These are phyloP conservation scores for Yoshiicerus persimilis DNA, from an alignment of 1,140 invertebrate species.

Conservation along the genomic window DNA sequence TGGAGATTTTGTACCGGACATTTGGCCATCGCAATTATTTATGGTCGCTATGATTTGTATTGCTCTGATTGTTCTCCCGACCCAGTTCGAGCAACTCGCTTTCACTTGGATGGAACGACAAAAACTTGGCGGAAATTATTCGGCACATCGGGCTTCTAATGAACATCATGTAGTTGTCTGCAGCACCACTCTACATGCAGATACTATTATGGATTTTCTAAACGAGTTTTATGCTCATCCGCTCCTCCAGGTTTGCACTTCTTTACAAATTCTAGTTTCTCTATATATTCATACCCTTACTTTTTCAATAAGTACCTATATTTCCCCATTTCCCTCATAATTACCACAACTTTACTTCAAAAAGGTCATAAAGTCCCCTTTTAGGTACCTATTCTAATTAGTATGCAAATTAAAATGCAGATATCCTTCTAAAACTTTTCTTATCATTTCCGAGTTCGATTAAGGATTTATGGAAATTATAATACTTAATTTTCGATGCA, in stretches of 20 bases:
- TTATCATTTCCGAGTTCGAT: too few species aligned
- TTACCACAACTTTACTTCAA: too few species aligned
- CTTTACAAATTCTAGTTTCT: background rate
- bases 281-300: too few species aligned
- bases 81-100: slow-evolving; percentile 94
- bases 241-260: slow-evolving; percentile 69
- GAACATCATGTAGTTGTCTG: slow-evolving; percentile 98
- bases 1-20: slow-evolving; percentile 76
- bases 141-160: slow-evolving; percentile 89
- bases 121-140: slow-evolving; percentile 91
- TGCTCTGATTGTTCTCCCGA: slow-evolving; percentile 91
- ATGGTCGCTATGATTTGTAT: slow-evolving; percentile 74
- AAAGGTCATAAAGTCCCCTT: too few species aligned
- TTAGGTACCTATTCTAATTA: too few species aligned
- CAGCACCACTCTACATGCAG: slow-evolving; percentile 92
- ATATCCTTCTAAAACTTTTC: too few species aligned
- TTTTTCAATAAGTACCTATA: too few species aligned
- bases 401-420: too few species aligned
- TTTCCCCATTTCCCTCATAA: too few species aligned
- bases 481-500: background rate
- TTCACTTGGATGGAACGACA: slow-evolving; percentile 95
- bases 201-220: slow-evolving; percentile 98
- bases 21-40: slow-evolving; percentile 94
- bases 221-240: slow-evolving; percentile 99
- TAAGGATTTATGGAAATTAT: background rate